Evolutionary conservation across 2,113 vertebrate genomes (phyloP), one percentile per base, ranked within the genome.

Genomic region (Emydura subglobosa): DNA sequence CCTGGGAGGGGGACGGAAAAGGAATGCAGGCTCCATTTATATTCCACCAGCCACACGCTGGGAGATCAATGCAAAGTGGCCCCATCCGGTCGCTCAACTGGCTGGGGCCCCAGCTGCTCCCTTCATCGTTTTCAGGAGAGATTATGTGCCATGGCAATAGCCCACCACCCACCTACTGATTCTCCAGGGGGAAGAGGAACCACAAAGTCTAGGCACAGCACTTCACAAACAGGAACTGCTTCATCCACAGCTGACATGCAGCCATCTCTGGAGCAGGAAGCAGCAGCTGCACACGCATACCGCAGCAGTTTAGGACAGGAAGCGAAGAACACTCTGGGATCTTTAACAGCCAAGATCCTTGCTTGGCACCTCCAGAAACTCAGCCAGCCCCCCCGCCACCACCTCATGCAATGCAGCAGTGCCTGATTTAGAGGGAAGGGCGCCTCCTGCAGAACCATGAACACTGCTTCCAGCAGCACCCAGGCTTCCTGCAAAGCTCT

Each of bases 1-100:
- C 99, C 99, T 99, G 87, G 4, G 31, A 21, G 65, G 14, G 59
- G 29, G 10, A 39, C 85, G 6, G 6, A 90, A 79, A 16, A 50
- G 34, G 9, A 11, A 79, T 12, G 10, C 27, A 47, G 27, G 82
- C 19, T 49, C 81, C 14, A 34, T 44, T n/a, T 16, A 13, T 7
- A n/a, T 34, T n/a, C 59, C 83, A 50, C 13, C 47, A n/a, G 31
- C 31, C 47, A n/a, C 6, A 3, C 2, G 39, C 21, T 50, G 29
- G 44, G 42, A 61, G 29, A 31, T 44, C 25, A 25, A 53, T 2
- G n/a, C 34, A 39, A 14, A 29, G 54, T 5, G 5, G 31, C 4
- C 57, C 31, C 42, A 27, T 6, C 74, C 10, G 24, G 5, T 24
- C 42, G 42, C 25, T 47, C 22, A 13, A 76, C 39, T 13, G 72